phyloP scores from a whole-genome alignment of 2,797 vertebrate species.

The Xenopus petersii region DNA sequence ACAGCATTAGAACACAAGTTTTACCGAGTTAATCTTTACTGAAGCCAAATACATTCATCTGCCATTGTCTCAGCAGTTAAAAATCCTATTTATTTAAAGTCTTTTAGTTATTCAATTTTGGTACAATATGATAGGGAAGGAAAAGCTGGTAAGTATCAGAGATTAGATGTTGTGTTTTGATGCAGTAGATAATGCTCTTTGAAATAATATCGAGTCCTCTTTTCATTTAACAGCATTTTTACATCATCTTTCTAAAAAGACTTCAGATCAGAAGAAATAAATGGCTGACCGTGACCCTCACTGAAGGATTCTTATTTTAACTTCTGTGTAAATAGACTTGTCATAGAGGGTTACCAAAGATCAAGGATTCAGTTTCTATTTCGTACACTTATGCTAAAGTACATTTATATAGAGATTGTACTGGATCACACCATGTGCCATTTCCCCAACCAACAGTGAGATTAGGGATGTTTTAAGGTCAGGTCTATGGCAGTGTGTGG shows the following conservation, averaged over 20 bases:
- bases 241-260: too few relatives aligned
- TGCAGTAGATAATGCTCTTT: neutral
- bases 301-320: slow-evolving; percentile 19
- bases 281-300: slow-evolving; percentile 28
- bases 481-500: too few relatives aligned
- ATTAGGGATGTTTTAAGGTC: too few relatives aligned
- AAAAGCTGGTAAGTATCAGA: slow-evolving; percentile 5
- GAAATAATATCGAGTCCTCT: too few relatives aligned
- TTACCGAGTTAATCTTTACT: slow-evolving; percentile 35
- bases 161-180: slow-evolving; percentile 20
- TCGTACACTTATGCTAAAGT: too few relatives aligned
- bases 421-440: too few relatives aligned
- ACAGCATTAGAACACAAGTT: slow-evolving; percentile 23
- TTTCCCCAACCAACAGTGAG: too few relatives aligned
- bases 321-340: slow-evolving; percentile 35
- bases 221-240: too few relatives aligned
- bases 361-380: too few relatives aligned
- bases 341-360: too few relatives aligned
- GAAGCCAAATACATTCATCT: slow-evolving; percentile 39
- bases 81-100: slow-evolving; percentile 26
- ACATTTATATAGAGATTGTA: too few relatives aligned
- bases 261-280: neutral
- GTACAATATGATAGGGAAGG: slow-evolving; percentile 8
- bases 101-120: slow-evolving; percentile 15
- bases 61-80: slow-evolving; percentile 24